Evolutionary conservation across 2,888 invertebrate genomes (phyloP).

Genomic region (Campoletis raptor): DNA sequence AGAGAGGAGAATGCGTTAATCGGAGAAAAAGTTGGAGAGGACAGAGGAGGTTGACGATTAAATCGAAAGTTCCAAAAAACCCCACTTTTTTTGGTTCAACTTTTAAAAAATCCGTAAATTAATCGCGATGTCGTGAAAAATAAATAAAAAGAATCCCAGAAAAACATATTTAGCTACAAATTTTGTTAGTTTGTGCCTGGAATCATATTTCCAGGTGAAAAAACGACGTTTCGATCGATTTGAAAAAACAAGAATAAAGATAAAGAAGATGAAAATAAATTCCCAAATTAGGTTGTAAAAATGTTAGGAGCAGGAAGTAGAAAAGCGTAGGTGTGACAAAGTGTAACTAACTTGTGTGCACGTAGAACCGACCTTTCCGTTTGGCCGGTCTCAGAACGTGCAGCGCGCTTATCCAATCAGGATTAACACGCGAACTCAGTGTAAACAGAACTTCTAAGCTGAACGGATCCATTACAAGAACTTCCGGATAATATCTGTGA

Average conservation of each 20-base stretch:
- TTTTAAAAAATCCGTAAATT: neutral
- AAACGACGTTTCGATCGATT: neutral
- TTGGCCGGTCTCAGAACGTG: conserved; percentile 91
- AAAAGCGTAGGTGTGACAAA: conserved; percentile 84
- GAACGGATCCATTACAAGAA: conserved; percentile 98
- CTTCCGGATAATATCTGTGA: conserved; percentile 96
- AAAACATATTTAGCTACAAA: neutral
- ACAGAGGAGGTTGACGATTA: neutral
- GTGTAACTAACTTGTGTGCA: conserved; percentile 85
- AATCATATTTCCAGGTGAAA: neutral
- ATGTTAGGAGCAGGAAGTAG: conserved; percentile 76
- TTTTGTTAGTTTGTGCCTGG: neutral
- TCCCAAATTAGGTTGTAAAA: conserved; percentile 20
- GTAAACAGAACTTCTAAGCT: conserved; percentile 96
- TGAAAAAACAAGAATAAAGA: neutral
- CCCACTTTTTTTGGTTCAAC: neutral
- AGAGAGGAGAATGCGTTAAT: conserved; percentile 55
- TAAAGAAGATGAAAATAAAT: conserved; percentile 11
- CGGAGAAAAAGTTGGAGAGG: neutral
- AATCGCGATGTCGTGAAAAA: neutral
- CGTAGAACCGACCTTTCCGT: conserved; percentile 87
- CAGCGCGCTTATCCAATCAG: conserved; percentile 99
- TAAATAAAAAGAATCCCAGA: neutral
- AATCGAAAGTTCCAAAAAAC: neutral
- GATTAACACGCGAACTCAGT: conserved; percentile 97